phyloP scores from a whole-genome alignment of 2,797 vertebrate genomes.

The Simalia tracyae region DNA sequence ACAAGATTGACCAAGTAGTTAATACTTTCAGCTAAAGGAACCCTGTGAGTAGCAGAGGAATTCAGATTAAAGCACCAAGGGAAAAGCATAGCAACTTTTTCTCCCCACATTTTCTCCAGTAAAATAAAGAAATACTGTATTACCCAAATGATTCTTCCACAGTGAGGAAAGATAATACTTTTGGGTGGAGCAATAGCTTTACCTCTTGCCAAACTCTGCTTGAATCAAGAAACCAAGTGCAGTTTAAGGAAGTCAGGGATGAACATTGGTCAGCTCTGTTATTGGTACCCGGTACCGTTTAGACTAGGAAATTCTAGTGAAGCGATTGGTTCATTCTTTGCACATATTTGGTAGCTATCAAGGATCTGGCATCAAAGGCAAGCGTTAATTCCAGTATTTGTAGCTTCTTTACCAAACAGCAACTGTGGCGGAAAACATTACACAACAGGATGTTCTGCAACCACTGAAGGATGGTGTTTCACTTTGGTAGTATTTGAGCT shows the following conservation, averaged over 20 bases:
- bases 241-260: neutral
- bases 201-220: constrained; percentile 1
- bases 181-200: constrained; percentile 43
- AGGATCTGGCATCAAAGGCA: constrained; percentile 24
- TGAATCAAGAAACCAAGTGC: neutral
- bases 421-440: constrained; percentile 44
- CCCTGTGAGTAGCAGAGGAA: constrained; percentile 48
- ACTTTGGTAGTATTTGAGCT: constrained; percentile 30
- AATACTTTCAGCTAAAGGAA: constrained; percentile 52
- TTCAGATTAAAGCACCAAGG: constrained; percentile 35
- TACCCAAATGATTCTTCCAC: constrained; percentile 41
- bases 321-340: constrained; percentile 13
- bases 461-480: constrained; percentile 29
- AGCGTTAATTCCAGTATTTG: constrained; percentile 39
- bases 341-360: constrained; percentile 30
- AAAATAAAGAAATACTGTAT: constrained; percentile 43
- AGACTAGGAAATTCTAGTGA: neutral
- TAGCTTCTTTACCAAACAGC: constrained; percentile 37
- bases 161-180: constrained; percentile 12
- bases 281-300: neutral
- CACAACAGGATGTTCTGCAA: constrained; percentile 27
- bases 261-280: neutral
- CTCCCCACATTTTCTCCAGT: constrained; percentile 3
- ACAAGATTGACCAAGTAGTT: neutral
- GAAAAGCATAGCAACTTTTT: neutral